Base-by-base conservation (phyloP, 2,888 invertebrate genomes). In the Barypeithes pellucidus region DNA sequence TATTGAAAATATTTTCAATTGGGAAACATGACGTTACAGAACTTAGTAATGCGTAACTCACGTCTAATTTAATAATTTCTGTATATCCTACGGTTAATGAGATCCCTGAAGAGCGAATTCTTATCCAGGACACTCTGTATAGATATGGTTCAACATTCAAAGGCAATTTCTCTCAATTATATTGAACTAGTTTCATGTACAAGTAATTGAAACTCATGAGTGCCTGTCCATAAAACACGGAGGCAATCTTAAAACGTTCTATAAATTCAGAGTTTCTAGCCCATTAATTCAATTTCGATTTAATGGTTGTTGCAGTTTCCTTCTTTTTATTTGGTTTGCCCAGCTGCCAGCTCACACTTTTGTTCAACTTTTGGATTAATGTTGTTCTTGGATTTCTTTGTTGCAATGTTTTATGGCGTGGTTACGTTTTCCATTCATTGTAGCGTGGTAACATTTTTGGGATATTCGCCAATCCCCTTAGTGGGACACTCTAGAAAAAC, bases 271-370 rank as follows among this genome's bases (percentile, higher is more conserved):
- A 50, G 22, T 50, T 50, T 50, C 50, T 2, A 16, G 22, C 50
- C 24, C 50, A 24, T 50, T 50, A 22, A 24, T 50, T 22, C 50
- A 50, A 50, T 50, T 50, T 50, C 50, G 50, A 50, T 50, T 50
- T 50, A 50, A 50, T 50, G 24, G 50, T 24, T 50, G 50, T 50
- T 24, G 22, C 22, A 22, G n/a, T 50, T 50, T 50, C 24, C 50
- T 47, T 47, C 39, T 39, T 39, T 14, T 16, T 50, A 7, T 24
- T 12, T 50, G 12, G 24, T 50, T 20, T 7, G 2, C 12, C 7
- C 50, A 50, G 12, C 18, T 47, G 8, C 47, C 12, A 18, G 18
- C 9, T 47, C 18, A 18, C 7, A 11, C 50, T 50, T 50, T 50
- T 12, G 50, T n/a, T 43, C 14, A 43, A 43, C 43, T 43, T 43